Conservation (phyloP, 2,888 invertebrate genomes). For the Scaptomyza parva region DNA sequence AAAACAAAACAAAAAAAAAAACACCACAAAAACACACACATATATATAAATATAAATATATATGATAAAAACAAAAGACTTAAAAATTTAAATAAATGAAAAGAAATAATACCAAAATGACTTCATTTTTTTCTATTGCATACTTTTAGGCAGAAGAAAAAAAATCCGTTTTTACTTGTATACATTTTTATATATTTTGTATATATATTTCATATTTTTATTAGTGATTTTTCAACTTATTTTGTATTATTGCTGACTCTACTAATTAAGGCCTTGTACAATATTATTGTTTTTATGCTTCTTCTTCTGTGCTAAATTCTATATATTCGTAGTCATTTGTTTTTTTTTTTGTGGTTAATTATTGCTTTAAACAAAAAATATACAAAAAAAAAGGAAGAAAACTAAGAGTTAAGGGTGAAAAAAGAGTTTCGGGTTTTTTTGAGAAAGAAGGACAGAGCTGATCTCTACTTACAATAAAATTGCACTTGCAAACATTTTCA, state of each 20-base stretch:
- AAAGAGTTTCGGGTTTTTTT: constrained; percentile 8
- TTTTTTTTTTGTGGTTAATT: constrained; percentile 24
- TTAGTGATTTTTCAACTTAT: constrained; percentile 78
- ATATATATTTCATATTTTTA: constrained; percentile 60
- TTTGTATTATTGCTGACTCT: constrained; percentile 78
- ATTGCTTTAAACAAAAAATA: constrained; percentile 63
- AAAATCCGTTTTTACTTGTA: constrained; percentile 33
- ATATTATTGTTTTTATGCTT: constrained; percentile 72
- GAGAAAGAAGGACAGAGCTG: constrained; percentile 1
- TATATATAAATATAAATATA: constrained; percentile 36
- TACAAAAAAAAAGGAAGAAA: constrained; percentile 50
- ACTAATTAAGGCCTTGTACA: constrained; percentile 80
- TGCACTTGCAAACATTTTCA: constrained; percentile 59
- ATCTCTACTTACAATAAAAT: constrained; percentile 55
- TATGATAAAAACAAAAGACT: constrained; percentile 74
- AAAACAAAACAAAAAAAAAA: constrained; percentile 64
- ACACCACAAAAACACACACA: constrained; percentile 34
- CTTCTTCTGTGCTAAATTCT: constrained; percentile 66
- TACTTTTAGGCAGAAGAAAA: too few relatives aligned
- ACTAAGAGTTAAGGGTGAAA: constrained; percentile 34
- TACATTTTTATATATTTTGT: constrained; percentile 49
- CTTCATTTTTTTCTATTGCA: not conserved
- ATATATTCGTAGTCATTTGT: constrained; percentile 61
- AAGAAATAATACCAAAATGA: constrained; percentile 75
- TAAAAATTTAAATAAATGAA: constrained; percentile 81